phyloP scores from a whole-genome alignment of 2,888 invertebrate genomes.

The Epirrhoe tristata region DNA sequence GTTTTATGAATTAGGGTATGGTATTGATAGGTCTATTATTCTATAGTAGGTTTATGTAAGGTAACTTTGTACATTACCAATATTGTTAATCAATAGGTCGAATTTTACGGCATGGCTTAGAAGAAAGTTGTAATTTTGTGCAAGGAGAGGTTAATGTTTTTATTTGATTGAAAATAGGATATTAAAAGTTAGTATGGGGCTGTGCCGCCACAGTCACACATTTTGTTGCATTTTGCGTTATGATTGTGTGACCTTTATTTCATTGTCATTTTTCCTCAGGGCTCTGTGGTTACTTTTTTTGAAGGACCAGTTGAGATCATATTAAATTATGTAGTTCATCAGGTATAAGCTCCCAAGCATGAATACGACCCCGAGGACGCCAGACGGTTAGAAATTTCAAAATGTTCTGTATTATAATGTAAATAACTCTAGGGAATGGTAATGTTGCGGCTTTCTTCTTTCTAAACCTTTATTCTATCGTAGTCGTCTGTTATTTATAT shows the following conservation, averaged over 20 bases:
- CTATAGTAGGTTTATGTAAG: slow-evolving; percentile 7
- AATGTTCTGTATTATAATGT: slow-evolving; percentile 22
- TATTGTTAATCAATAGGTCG: background rate
- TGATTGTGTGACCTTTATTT: too few species aligned
- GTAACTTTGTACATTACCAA: slow-evolving; percentile 3
- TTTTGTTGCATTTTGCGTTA: too few species aligned
- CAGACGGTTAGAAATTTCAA: slow-evolving; percentile 11
- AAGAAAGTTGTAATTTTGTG: background rate
- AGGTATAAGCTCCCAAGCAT: background rate
- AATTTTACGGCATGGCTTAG: background rate
- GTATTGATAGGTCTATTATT: slow-evolving; percentile 41
- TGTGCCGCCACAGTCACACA: too few species aligned
- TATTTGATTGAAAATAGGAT: background rate
- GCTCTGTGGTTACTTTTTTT: too few species aligned
- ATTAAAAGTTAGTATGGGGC: too few species aligned
- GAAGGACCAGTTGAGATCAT: too few species aligned
- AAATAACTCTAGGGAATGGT: slow-evolving; percentile 15
- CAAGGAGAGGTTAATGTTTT: background rate
- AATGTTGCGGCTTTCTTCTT: too few species aligned
- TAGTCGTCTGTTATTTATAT: too few species aligned
- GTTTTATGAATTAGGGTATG: slow-evolving; percentile 47
- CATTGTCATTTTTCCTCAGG: too few species aligned
- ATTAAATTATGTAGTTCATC: background rate
- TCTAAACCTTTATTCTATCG: too few species aligned
- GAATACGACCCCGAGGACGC: slow-evolving; percentile 9